Evolutionary conservation across 2,113 vertebrate species (phyloP).

Genomic region (Mormoops blainvillei): DNA sequence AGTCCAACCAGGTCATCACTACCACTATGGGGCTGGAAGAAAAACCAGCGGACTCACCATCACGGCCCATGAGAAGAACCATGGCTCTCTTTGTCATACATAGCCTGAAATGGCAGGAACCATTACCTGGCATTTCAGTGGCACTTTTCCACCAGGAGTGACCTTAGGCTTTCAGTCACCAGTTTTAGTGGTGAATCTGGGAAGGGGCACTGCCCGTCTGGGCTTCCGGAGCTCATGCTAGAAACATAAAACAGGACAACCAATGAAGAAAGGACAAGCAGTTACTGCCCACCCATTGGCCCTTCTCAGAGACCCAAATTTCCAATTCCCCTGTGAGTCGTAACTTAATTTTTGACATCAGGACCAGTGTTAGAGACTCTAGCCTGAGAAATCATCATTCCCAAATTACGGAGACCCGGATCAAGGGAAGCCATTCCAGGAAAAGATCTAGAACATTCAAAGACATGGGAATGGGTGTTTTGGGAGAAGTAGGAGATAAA

Average conservation of each 20-base stretch:
- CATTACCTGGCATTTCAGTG: not conserved
- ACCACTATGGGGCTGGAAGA: not conserved
- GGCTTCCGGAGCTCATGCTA: not conserved
- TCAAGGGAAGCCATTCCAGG: not conserved
- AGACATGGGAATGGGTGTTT: not conserved
- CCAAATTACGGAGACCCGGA: slow-evolving; percentile 27
- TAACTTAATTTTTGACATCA: slow-evolving; percentile 59
- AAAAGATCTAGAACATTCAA: not conserved
- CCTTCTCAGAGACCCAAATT: not conserved
- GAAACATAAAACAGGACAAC: not conserved
- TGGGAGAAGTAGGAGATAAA: not conserved
- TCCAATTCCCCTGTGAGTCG: slow-evolving; percentile 54
- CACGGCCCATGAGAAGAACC: not conserved
- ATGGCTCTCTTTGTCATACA: not conserved
- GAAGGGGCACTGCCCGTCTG: not conserved
- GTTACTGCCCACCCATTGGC: not conserved
- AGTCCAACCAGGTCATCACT: not conserved
- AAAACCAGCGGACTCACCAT: not conserved
- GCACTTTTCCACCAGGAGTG: not conserved
- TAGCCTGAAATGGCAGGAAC: not conserved
- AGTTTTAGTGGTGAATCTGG: not conserved
- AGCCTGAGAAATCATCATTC: slow-evolving; percentile 75
- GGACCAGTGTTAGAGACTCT: slow-evolving; percentile 68
- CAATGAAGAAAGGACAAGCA: not conserved
- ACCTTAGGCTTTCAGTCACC: not conserved